Evolutionary conservation across 1,140 invertebrate species (phyloP), one percentile per base, ranked within the genome.

Genomic region (Leptinotarsa defecta): DNA sequence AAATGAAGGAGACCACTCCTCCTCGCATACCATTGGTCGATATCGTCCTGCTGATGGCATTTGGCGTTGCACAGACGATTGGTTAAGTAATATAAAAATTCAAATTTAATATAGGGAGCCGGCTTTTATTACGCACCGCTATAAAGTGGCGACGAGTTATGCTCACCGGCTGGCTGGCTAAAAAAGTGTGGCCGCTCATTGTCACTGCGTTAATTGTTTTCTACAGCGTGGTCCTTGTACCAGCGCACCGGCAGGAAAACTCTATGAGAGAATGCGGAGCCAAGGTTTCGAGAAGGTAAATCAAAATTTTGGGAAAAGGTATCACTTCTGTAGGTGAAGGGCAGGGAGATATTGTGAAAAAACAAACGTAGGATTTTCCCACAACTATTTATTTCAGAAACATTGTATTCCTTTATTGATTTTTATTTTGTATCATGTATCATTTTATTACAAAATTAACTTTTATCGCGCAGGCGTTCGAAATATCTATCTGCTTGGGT

Each of bases 21-120:
- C 68, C 77, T 71, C 72, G 68, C 67, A 43, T 77, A 27, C 77
- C 68, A 82, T 82, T 82, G 81, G 81, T 65, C 68, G 74, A 71
- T 65, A 62, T 68, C 68, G 69, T 74, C 71, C 63, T 62, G 76
- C 78, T 76, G 79, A 81, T 80, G 77, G 78, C 77, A 82, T 81
- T 81, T 78, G 76, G 78, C 79, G 75, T 80, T 80, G 76, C 78
- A 78, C 79, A 81, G 76, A 76, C 80, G 78, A 82, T 82, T 82
- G 81, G 81, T 81, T 82, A 79, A 80, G 75, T 81, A 75, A 81
- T 82, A 78, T 80, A 82, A 82, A 82, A 82, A 82, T 82, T 82
- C 76, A 78, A 82, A 81, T 82, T 82, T 82, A 81, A 82, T 82
- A 82, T 82, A 76, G 71, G 15, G 52, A 57, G 52, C 52, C 43